Base-by-base conservation (phyloP, 2,888 invertebrate genomes). In the Drosophila mulleri region DNA sequence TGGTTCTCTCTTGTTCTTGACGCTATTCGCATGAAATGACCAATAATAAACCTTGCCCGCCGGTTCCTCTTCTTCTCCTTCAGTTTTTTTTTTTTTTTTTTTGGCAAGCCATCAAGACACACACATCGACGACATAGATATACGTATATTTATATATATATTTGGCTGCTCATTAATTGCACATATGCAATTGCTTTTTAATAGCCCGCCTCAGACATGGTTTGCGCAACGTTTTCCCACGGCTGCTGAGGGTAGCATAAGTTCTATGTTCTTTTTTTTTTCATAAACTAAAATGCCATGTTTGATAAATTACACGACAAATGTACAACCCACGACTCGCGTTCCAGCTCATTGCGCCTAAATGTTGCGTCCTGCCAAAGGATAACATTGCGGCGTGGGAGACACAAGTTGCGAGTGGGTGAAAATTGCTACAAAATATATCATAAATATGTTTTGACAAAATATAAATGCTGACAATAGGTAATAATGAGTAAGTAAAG, bases 171-270 rank as follows among this genome's bases (percentile, higher is more conserved):
- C 78, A 88, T 90, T 91, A 91, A 90, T 88, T 90, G 78, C 69
- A 72, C 76, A 69, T 79, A 72, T 80, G 83, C 85, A 88, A 88
- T 85, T 77, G 81, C 76, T 80, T 85, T 82, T 86, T 91, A 88
- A 90, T 84, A 78, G 81, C 68, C 62, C 57, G 45, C 65, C 58
- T 54, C 44, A 23, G 45, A 41, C 48, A 48, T 41, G 68, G 67
- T 37, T 69, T 20, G 42, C 23, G 26, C 45, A 69, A 60, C 29
- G 47, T 65, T 73, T 83, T 85, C 86, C 85, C 89, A 89, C 89
- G 89, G 39, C 58, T 54, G 44, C 26, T 59, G 37, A 56, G 54
- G 65, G 78, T 74, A 60, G 75, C 37, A 54, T 50, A 64, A 78
- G 57, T 50, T 56, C 23, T 7, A 6, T 26, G 7, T 7, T 23